phyloP scores from a whole-genome alignment of 2,888 invertebrate species.

The Cactoblastis cactorum region DNA sequence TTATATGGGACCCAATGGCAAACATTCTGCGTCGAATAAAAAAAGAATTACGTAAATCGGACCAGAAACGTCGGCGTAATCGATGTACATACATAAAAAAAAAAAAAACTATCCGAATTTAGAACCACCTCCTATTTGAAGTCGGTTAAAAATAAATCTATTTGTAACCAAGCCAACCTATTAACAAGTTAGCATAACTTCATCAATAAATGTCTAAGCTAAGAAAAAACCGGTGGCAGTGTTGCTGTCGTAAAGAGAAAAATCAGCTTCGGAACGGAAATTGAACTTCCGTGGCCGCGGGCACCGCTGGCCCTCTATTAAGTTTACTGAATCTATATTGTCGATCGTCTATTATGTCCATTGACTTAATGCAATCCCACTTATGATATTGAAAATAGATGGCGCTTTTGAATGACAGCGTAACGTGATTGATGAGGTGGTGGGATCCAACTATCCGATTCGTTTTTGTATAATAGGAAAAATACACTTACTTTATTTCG shows the following conservation, averaged over 20 bases:
- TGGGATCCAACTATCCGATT: not conserved
- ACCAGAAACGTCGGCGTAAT: too few species aligned
- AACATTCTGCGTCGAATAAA: too few species aligned
- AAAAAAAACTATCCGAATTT: not conserved
- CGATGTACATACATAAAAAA: too few species aligned
- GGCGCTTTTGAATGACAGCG: constrained; percentile 20
- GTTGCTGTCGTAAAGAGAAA: constrained; percentile 52
- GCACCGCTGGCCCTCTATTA: constrained; percentile 58
- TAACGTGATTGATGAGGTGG: constrained; percentile 22
- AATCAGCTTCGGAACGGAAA: constrained; percentile 65
- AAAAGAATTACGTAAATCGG: too few species aligned
- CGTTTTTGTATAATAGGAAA: not conserved
- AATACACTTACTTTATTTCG: not conserved
- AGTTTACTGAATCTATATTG: constrained; percentile 42
- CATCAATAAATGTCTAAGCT: constrained; percentile 34
- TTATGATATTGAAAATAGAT: constrained; percentile 29
- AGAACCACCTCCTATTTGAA: too few species aligned
- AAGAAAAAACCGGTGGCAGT: constrained; percentile 39
- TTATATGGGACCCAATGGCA: too few species aligned
- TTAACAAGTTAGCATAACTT: constrained; percentile 18
- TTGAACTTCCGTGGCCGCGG: constrained; percentile 67
- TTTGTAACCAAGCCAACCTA: constrained; percentile 9
- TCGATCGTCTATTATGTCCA: constrained; percentile 39
- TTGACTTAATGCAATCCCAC: constrained; percentile 2
- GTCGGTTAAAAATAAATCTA: too few species aligned